A percentile compares a stretch with the other conserved stretches of the same genome.
Evolutionary conservation across 2,113 vertebrate species (phyloP).

Genomic region (Merops nubicus): DNA sequence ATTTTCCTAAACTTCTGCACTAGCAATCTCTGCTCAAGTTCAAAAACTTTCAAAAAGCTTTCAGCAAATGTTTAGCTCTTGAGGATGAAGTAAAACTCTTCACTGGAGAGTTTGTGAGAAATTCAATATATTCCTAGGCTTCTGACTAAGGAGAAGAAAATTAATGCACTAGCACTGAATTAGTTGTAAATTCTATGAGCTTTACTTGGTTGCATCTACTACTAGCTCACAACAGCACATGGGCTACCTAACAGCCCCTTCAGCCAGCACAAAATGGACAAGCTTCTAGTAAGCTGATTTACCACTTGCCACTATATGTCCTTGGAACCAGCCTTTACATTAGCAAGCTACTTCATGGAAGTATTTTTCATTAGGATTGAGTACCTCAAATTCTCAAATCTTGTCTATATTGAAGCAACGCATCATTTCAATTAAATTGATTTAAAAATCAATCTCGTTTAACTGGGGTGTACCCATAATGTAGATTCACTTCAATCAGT

Average conservation of each 20-base stretch:
- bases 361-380: conserved; percentile 7
- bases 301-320: neutral
- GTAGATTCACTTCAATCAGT: conserved; percentile 11
- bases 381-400: neutral
- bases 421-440: neutral
- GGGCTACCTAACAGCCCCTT: neutral
- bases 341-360: neutral
- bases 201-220: neutral
- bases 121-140: neutral
- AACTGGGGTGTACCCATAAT: neutral
- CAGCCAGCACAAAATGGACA: neutral
- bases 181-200: neutral
- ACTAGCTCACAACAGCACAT: neutral
- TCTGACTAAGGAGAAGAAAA: neutral
- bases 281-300: neutral
- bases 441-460: neutral
- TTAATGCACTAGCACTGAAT: neutral
- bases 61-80: neutral
- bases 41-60: neutral
- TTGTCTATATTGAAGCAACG: neutral
- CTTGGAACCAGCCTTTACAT: neutral
- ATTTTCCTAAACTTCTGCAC: neutral
- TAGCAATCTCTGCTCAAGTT: neutral
- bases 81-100: neutral
- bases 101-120: neutral